A percentile compares a stretch with the other conserved stretches of the same genome.
Conservation (phyloP, 2,797 vertebrate species). For the Cirrhinus mrigala region DNA sequence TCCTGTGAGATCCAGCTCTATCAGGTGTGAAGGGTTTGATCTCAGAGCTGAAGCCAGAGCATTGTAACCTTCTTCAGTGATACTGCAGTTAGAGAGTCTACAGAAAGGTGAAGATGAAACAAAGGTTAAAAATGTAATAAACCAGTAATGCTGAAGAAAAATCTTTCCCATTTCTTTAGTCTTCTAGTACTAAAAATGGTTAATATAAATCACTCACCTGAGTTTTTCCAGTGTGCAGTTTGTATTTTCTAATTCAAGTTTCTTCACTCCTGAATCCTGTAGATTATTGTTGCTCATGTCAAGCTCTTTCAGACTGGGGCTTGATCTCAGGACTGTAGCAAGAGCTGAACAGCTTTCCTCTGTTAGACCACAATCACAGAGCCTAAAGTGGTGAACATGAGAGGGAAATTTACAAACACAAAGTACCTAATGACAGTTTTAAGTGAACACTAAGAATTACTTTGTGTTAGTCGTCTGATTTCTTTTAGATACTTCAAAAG, state of each 20-base stretch:
- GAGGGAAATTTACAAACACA: not conserved
- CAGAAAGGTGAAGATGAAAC: not conserved
- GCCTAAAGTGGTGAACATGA: not conserved
- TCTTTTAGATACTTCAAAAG: not conserved
- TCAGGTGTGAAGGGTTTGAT: constrained; percentile 2
- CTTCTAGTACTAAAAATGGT: not conserved
- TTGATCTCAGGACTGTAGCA: not conserved
- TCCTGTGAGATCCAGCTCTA: no score
- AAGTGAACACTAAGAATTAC: not conserved
- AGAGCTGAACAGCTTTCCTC: not conserved
- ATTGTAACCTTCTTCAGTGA: not conserved
- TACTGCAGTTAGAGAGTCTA: not conserved
- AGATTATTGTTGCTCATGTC: not conserved
- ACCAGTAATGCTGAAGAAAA: no score
- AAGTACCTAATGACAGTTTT: not conserved
- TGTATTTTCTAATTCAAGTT: not conserved
- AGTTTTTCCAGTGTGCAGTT: not conserved
- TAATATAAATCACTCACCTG: not conserved
- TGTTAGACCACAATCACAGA: not conserved
- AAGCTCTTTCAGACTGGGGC: not conserved
- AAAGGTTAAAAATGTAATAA: no score
- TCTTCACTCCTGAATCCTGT: not conserved
- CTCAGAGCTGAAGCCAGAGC: constrained; percentile 4
- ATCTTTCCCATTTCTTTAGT: not conserved
- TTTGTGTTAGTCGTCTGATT: not conserved